phyloP scores from a whole-genome alignment of 2,888 invertebrate species.

The Heteromyza rotundicornis region DNA sequence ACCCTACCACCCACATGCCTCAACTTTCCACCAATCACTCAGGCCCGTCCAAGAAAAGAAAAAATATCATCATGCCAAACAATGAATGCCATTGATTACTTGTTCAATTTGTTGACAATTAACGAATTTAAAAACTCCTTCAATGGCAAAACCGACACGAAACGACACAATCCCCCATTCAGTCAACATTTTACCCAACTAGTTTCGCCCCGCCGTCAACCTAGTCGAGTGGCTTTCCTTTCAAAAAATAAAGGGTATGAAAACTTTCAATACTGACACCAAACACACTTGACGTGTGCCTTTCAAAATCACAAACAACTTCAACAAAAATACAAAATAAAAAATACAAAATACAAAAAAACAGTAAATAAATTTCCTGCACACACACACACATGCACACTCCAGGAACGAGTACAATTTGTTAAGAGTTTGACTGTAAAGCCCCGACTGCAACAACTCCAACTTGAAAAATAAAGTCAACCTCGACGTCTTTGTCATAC shows the following conservation, averaged over 20 bases:
- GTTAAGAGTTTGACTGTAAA: conserved; percentile 42
- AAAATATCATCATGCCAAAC: conserved; percentile 2
- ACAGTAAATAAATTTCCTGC: neutral
- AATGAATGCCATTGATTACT: conserved; percentile 8
- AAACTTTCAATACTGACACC: neutral
- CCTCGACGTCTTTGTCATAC: conserved; percentile 35
- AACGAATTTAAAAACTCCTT: conserved; percentile 6
- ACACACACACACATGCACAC: too few species aligned
- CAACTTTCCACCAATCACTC: too few species aligned
- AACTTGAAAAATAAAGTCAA: conserved; percentile 37
- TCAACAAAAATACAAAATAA: conserved; percentile 1
- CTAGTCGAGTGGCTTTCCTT: neutral
- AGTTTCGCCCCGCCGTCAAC: neutral
- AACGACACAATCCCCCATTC: neutral
- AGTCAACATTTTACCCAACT: neutral
- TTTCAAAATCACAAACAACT: conserved; percentile 43
- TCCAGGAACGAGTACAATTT: conserved; percentile 6
- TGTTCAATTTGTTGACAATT: conserved; percentile 16
- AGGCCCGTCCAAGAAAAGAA: too few species aligned
- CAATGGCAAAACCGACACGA: neutral
- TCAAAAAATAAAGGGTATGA: neutral
- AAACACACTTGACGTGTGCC: conserved; percentile 43
- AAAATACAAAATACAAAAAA: neutral
- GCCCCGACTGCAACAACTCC: conserved; percentile 36
- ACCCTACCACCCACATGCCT: too few species aligned